phyloP scores from a whole-genome alignment of 2,888 invertebrate species.

The Tineola bisselliella region DNA sequence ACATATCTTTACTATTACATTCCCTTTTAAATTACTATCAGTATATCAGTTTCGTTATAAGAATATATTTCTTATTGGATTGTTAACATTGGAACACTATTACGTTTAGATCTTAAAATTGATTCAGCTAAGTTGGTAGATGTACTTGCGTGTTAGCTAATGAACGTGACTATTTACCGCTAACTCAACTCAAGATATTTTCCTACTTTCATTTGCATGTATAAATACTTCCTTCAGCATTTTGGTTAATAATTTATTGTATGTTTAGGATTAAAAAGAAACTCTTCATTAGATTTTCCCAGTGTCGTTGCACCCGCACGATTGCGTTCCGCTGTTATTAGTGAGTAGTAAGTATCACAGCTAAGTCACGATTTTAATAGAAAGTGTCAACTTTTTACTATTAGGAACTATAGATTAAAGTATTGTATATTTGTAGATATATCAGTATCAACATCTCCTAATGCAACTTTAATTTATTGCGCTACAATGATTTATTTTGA shows the following conservation, averaged over 20 bases:
- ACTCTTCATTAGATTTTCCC: constrained; percentile 39
- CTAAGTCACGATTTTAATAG: constrained; percentile 3
- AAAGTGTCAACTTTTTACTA: background rate
- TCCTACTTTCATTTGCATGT: background rate
- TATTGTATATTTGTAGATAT: too few species aligned
- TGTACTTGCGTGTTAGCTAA: background rate
- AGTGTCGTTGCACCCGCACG: constrained; percentile 54
- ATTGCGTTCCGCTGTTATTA: constrained; percentile 39
- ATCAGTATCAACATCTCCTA: too few species aligned
- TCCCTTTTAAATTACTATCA: too few species aligned
- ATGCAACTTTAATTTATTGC: too few species aligned
- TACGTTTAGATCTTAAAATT: too few species aligned
- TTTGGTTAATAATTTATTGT: background rate
- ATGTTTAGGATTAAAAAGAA: constrained; percentile 47
- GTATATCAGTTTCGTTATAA: too few species aligned
- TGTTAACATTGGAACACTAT: too few species aligned
- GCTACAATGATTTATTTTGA: background rate
- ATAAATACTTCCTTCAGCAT: background rate
- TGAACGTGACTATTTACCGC: background rate
- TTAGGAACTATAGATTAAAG: background rate
- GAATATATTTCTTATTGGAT: too few species aligned
- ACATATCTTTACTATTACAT: too few species aligned
- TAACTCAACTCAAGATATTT: background rate
- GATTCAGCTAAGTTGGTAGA: too few species aligned
- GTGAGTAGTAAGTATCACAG: constrained; percentile 39